Conservation (phyloP, 1,140 invertebrate genomes). For the Thaumetopoea pityocampa region DNA sequence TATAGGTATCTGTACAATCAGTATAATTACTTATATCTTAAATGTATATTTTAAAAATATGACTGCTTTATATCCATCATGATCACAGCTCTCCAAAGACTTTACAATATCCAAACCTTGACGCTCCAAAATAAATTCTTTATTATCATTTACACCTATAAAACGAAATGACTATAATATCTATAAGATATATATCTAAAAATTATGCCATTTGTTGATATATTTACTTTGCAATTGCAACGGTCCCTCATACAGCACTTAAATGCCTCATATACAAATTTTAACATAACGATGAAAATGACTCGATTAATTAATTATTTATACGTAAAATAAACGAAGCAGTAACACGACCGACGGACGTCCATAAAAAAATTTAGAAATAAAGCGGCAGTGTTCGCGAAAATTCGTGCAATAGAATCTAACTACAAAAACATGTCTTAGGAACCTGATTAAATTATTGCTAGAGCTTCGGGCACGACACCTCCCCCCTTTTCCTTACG, state of each 20-base stretch:
- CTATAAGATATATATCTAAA: constrained; percentile 70
- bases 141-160: constrained; percentile 68
- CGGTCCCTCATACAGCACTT: constrained; percentile 73
- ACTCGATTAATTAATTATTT: constrained; percentile 45
- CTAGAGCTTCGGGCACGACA: constrained; percentile 66
- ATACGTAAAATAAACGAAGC: constrained; percentile 51
- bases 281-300: constrained; percentile 60
- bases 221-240: constrained; percentile 74
- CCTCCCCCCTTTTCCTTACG: constrained; percentile 31
- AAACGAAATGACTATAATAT: constrained; percentile 74
- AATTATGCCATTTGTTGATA: constrained; percentile 76
- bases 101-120: constrained; percentile 65
- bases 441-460: constrained; percentile 76
- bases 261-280: constrained; percentile 71
- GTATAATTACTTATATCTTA: constrained; percentile 67
- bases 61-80: constrained; percentile 72
- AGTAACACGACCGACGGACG: constrained; percentile 41
- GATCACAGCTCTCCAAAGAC: constrained; percentile 73
- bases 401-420: constrained; percentile 73
- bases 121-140: constrained; percentile 73
- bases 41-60: constrained; percentile 72
- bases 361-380: constrained; percentile 58
- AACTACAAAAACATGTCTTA: constrained; percentile 74
- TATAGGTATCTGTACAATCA: constrained; percentile 33
- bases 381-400: constrained; percentile 72